Evolutionary conservation across 2,797 vertebrate species (phyloP), one percentile per base, ranked within the genome.

Genomic region (Phoeniculus purpureus): DNA sequence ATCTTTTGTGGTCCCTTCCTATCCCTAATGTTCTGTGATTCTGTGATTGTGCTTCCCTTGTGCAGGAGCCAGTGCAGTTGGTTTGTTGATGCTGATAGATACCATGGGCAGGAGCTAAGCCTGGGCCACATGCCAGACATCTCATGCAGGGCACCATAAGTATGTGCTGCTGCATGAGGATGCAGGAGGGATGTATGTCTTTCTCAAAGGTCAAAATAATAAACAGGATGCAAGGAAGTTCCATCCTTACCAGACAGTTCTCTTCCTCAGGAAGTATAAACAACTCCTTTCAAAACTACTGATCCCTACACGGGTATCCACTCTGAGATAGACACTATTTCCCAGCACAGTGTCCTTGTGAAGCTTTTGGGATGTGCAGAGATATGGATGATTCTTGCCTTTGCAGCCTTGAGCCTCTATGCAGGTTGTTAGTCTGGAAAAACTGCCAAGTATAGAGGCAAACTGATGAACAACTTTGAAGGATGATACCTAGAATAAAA

Each of bases 111-210:
- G 27, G 45, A 81, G 29, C 45, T 84, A 62, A 81, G 29, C 15
- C 43, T 3, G 3, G 8, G 9, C 67, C 40, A 50, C 27, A 40
- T 45, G 12, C 40, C 79, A 68, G 61, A 14, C 4, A 7, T 59
- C n/a, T 79, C 71, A 22, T 16, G 48, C 21, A 11, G 18, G 20
- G 21, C 5, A 29, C 27, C 18, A 10, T 15, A 59, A 14, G 8
- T 67, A 12, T 11, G 11, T 29, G 51, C 32, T 90, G 22, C 22
- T 26, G 37, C 1, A 0, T 68, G 32, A 47, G 64, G 52, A 21
- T 17, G 37, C n/a, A 0, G 1, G 19, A 85, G 45, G 7, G 3
- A 7, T 5, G 0, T 45, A 15, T 58, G 10, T 64, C 19, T 3
- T 58, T 64, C 71, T 60, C 45, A 81, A 72, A 76, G 17, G 45